Evolutionary conservation across 1,140 invertebrate genomes (phyloP).

Genomic region (Pissodes strobi): DNA sequence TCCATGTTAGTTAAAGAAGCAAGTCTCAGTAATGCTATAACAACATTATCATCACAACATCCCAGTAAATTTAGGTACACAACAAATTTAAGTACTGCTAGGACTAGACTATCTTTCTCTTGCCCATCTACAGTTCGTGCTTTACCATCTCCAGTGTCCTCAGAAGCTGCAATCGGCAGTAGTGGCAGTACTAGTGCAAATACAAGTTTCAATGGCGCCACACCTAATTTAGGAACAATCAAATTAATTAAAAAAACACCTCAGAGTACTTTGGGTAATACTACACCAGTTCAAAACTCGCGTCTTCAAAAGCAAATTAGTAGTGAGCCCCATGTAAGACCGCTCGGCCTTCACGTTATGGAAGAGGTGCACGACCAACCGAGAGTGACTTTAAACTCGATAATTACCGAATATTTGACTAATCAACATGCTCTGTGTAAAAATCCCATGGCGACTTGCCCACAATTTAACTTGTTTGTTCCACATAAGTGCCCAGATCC

Average conservation of each 20-base stretch:
- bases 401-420: slow-evolving; percentile 93
- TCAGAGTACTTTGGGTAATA: background rate
- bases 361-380: slow-evolving; percentile 53
- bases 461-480: slow-evolving; percentile 86
- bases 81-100: slow-evolving; percentile 52
- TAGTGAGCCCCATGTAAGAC: slow-evolving; percentile 48
- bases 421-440: slow-evolving; percentile 95
- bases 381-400: slow-evolving; percentile 80
- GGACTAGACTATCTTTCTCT: slow-evolving; percentile 49
- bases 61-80: slow-evolving; percentile 64
- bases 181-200: background rate
- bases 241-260: slow-evolving; percentile 22
- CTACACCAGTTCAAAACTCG: slow-evolving; percentile 48
- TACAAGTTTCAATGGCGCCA: slow-evolving; percentile 21
- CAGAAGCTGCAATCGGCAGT: background rate
- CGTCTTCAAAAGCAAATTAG: slow-evolving; percentile 71
- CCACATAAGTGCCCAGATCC: slow-evolving; percentile 94
- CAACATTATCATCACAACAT: slow-evolving; percentile 57
- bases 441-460: slow-evolving; percentile 89
- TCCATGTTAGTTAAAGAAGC: slow-evolving; percentile 84
- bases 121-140: slow-evolving; percentile 17
- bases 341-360: slow-evolving; percentile 41
- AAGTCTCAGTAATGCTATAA: slow-evolving; percentile 57
- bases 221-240: too few relatives aligned
- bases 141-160: slow-evolving; percentile 3